Base-by-base conservation (phyloP, 1,140 invertebrate genomes). In the Anoplolepis gracilipes region DNA sequence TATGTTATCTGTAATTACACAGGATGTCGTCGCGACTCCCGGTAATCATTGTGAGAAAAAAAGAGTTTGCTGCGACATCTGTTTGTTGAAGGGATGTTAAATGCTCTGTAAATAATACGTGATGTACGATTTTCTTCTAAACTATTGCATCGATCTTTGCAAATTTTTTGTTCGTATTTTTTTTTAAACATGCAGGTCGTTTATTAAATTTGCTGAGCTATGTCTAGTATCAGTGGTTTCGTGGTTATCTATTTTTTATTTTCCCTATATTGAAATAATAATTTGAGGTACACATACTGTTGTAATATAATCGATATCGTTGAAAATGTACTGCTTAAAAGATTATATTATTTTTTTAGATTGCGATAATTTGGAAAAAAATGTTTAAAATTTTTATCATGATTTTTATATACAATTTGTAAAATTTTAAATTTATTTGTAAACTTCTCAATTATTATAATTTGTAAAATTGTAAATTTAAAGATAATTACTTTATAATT, bases 221-320 rank as follows among this genome's bases (percentile, higher is more conserved):
- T 72, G 65, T 46, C 36, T 11, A 59, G n/a, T 72, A 42, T 57
- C 10, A 39, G 22, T 30, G 49, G 13, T 73, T n/a, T 55, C 49
- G 67, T 22, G 78, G 39, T 73, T 78, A 30, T 73, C 65, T 30
- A 13, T 79, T 55, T 72, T 81, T 69, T 30, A 70, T 46, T 59
- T 81, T n/a, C n/a, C 0, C 11, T 13, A 4, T 28, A 72, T 7
- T 36, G 49, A 42, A 19, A 33, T 55, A 39, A 59, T 28, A 72
- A 55, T 25, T 16, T 49, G n/a, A 4, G 25, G 42, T n/a, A 19
- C 57, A 30, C 19, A 19, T 28, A 28, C 2, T 72, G 36, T 57
- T 16, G 13, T 16, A 53, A 2, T 2, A 22, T 72, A 22, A 81
- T 81, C 65, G 33, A 39, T 42, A 57, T 70, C 36, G 46, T 69